Evolutionary conservation across 2,888 invertebrate genomes (phyloP).

Genomic region (Anthoptus insignis): DNA sequence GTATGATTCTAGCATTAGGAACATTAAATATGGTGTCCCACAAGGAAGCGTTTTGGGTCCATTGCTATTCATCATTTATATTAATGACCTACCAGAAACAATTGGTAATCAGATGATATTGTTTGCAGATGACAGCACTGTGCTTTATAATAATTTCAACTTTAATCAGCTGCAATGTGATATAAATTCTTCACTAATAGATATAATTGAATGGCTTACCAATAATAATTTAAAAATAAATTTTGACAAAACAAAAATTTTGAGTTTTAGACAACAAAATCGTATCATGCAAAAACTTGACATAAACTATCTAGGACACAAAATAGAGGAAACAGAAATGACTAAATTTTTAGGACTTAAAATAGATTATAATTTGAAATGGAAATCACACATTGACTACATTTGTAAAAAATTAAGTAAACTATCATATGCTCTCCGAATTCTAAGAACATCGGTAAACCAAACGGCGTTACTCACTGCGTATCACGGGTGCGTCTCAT

Average conservation of each 20-base stretch:
- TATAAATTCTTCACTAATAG: background rate
- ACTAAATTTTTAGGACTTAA: slow-evolving; percentile 30
- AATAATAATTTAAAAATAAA: background rate
- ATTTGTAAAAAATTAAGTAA: slow-evolving; percentile 11
- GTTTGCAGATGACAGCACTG: background rate
- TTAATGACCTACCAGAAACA: too few species aligned
- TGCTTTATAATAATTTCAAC: too few species aligned
- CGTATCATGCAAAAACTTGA: background rate
- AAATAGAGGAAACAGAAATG: slow-evolving; percentile 6
- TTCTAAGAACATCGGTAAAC: background rate
- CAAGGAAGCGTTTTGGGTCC: too few species aligned
- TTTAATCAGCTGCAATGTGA: too few species aligned
- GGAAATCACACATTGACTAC: slow-evolving; percentile 28
- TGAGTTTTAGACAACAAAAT: background rate
- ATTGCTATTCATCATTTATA: too few species aligned
- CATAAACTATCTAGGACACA: background rate
- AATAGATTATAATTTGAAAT: slow-evolving; percentile 22
- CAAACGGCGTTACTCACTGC: background rate
- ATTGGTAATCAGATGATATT: background rate
- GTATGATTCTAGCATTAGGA: background rate
- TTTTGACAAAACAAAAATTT: slow-evolving; percentile 8
- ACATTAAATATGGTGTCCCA: background rate
- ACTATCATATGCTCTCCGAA: slow-evolving; percentile 8
- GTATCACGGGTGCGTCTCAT: background rate
- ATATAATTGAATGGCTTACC: background rate